Evolutionary conservation across 92 coral and sea anemone genomes (phyloP).

Genomic region (Zoanthus gigantus): DNA sequence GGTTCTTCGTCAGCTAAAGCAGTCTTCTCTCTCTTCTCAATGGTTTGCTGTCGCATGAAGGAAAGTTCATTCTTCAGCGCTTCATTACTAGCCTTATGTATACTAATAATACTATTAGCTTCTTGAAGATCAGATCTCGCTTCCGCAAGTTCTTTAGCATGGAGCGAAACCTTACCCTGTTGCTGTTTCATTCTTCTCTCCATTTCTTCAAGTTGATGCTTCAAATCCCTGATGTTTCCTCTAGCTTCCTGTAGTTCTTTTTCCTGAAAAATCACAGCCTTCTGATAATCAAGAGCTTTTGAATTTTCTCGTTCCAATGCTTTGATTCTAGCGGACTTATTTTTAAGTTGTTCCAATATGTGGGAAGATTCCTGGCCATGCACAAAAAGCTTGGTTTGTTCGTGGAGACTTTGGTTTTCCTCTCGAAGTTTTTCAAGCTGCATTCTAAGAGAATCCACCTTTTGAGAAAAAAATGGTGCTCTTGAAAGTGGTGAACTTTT

Average conservation of each 20-base stretch:
- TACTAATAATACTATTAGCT: constrained; percentile 92
- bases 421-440: constrained; percentile 73
- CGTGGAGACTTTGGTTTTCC: constrained; percentile 71
- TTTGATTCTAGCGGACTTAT: constrained; percentile 67
- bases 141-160: constrained; percentile 86
- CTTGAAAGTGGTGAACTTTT: too few relatives aligned
- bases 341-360: constrained; percentile 77
- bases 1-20: constrained; percentile 27
- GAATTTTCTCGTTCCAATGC: constrained; percentile 78
- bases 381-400: constrained; percentile 55
- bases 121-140: constrained; percentile 88
- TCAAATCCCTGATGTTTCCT: constrained; percentile 63
- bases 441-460: constrained; percentile 59
- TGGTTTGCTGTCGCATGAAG: constrained; percentile 32
- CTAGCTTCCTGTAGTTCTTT: constrained; percentile 71
- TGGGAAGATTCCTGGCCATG: constrained; percentile 76
- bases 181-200: constrained; percentile 82
- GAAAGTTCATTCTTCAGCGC: constrained; percentile 41
- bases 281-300: constrained; percentile 80
- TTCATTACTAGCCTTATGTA: constrained; percentile 66
- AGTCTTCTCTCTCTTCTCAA: constrained; percentile 23
- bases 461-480: not conserved
- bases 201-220: constrained; percentile 83
- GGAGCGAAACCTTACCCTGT: constrained; percentile 76
- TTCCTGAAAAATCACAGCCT: constrained; percentile 84